A percentile compares a stretch with the other conserved stretches of the same genome.
Conservation (phyloP, 2,797 vertebrate genomes). For the Coregonus sp. region DNA sequence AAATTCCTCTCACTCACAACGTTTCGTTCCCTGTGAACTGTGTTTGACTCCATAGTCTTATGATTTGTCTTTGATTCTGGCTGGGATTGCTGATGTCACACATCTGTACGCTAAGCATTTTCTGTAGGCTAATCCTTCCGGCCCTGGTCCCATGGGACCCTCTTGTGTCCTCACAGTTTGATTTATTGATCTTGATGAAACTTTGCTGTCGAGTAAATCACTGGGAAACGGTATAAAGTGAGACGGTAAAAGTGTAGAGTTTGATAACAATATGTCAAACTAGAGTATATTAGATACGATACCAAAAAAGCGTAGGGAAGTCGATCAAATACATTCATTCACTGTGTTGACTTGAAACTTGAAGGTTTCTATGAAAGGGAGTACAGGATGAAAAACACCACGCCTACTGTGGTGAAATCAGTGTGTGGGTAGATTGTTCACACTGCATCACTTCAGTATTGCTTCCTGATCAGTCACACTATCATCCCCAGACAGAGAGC, state of each 20-base stretch:
- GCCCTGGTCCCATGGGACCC: not conserved
- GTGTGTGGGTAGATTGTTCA: constrained; percentile 29
- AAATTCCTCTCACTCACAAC: not conserved
- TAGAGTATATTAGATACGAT: no score
- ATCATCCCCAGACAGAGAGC: constrained; percentile 36
- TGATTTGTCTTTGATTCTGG: not conserved
- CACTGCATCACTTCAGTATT: constrained; percentile 20
- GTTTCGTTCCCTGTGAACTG: not conserved
- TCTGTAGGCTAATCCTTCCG: not conserved
- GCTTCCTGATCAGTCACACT: constrained; percentile 15
- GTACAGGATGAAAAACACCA: not conserved
- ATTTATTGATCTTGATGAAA: no score
- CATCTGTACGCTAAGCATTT: not conserved
- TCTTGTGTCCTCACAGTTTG: no score
- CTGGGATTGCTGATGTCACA: not conserved
- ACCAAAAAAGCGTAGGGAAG: no score
- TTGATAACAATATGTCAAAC: no score
- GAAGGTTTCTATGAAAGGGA: no score
- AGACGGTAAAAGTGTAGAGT: no score
- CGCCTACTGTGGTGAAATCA: constrained; percentile 24
- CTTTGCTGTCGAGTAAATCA: no score
- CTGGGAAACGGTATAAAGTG: no score
- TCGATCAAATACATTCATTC: constrained; percentile 36
- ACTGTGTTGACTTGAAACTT: not conserved
- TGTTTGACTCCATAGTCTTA: not conserved